Conservation (phyloP, 53 echinoderm and acorn worm genomes). For the Apostichopus leukothele region DNA sequence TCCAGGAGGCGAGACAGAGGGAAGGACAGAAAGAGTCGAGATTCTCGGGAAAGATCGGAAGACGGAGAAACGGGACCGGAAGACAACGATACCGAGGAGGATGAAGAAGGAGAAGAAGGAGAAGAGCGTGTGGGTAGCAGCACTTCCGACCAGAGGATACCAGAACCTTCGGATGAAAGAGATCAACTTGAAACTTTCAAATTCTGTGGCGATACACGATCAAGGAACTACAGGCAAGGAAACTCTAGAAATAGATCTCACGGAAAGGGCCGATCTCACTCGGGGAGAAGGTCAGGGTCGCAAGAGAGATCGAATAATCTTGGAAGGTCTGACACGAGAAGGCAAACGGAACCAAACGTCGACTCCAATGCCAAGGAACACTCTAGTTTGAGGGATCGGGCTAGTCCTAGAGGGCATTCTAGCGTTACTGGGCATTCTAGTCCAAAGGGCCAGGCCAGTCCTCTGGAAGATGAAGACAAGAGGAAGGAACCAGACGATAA, state of each 20-base stretch:
- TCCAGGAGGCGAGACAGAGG: background rate
- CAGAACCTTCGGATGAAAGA: background rate
- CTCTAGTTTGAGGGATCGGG: background rate
- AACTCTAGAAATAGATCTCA: background rate
- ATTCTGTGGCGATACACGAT: slow-evolving; percentile 25
- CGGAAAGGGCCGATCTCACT: background rate
- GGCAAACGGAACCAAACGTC: slow-evolving; percentile 11
- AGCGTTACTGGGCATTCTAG: background rate
- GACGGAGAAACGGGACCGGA: background rate
- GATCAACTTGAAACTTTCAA: slow-evolving; percentile 8
- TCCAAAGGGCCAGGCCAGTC: slow-evolving; percentile 4
- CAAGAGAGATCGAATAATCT: background rate
- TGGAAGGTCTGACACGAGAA: background rate
- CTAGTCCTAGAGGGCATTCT: background rate
- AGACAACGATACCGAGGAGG: background rate
- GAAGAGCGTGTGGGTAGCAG: slow-evolving; percentile 32
- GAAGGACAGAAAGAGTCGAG: slow-evolving; percentile 4
- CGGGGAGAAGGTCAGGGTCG: slow-evolving; percentile 31
- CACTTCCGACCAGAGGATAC: slow-evolving; percentile 3
- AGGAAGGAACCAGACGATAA: slow-evolving; percentile 21
- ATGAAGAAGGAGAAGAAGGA: background rate
- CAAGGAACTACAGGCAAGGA: slow-evolving; percentile 30
- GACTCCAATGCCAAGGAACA: background rate
- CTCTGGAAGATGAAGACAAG: background rate
- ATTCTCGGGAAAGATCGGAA: background rate